Evolutionary conservation across 2,888 invertebrate species (phyloP), one percentile per base, ranked within the genome.

Genomic region (Neoscelio sp.): DNA sequence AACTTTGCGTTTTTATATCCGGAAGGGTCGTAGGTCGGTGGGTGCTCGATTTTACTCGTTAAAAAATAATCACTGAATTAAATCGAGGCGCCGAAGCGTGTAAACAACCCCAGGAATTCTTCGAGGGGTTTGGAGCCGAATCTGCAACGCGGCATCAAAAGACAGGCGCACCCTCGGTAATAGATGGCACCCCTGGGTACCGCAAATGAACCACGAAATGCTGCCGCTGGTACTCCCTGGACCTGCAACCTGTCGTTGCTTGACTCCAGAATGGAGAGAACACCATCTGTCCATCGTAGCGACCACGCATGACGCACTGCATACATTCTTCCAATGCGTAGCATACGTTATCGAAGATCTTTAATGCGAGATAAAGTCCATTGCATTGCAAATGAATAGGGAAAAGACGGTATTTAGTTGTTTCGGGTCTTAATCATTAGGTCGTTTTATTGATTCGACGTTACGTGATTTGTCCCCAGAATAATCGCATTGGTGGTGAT

Each of bases 191-290:
- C 90, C 90, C 86, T 89, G 90, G 90, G 90, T 87, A 89, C 90
- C 90, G 90, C 90, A 90, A 90, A 90, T 90, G 90, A 90, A 90
- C 90, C 90, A 90, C 90, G 90, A 90, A 90, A 90, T 90, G 88
- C 89, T 90, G 89, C 88, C 83, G 89, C 88, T 82, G 86, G 87
- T 86, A 85, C 85, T 84, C 84, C 78, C 80, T 82, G 88, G 88
- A 87, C 88, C 78, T 78, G 81, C 89, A 89, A 90, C 90, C 90
- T 89, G 90, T 89, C 89, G 88, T 86, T 86, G 83, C 83, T 77
- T 42, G 77, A 73, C 64, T 79, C 85, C 81, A 80, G 81, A 83
- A 81, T 78, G 65, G 84, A 85, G 85, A 83, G 67, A 68, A 75
- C 56, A 84, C 87, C 89, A 88, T 89, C 89, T 89, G 88, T 88